Base-by-base conservation (phyloP, 1,140 invertebrate species). In the Onthophagus taurus region DNA sequence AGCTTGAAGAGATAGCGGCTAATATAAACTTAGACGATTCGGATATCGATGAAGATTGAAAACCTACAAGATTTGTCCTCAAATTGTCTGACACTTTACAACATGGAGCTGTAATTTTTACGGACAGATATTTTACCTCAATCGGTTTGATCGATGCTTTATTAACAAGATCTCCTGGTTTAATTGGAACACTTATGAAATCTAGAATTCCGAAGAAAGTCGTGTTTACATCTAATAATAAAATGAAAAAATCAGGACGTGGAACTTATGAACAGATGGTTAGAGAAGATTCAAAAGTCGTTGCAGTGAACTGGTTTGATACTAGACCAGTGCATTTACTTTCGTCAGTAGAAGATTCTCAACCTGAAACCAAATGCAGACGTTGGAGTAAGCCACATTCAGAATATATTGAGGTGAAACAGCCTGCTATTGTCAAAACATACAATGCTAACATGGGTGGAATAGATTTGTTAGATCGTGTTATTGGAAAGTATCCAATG, bases 391-490 rank as follows among this genome's bases (percentile, higher is more conserved):
- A 9, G 11, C n/a, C 11, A 16, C 16, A 18, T 11, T 19, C 17
- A 37, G 7, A 37, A 37, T 37, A 37, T 19, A 37, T 37, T n/a
- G n/a, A 37, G 9, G 21, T 37, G 8, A 12, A 23, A 6, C 35
- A 19, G 6, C 35, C 35, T 20, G 35, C 16, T 11, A 19, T 37
- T 3, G 17, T 37, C 2, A 55, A 55, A 37, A 26, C 52, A 21
- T 67, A 68, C 51, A 69, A 68, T 48, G 48, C 52, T 33, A 57
- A 47, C 36, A 67, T 67, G 63, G 63, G 62, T 7, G 64, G 66
- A 13, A 58, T 68, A 24, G 64, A 68, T 50, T 31, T 48, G 8
- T 39, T 41, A 16, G 59, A 59, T 26, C 46, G 45, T 20, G 31
- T 34, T 14, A 34, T 34, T 6, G 8, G 6, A 14, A 34, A 34